Percentiles rank a stretch among this genome's conserved stretches.
These are phyloP conservation scores for Molossus molossus DNA, from an alignment of 2,797 vertebrate species.

Conservation along the genomic window DNA sequence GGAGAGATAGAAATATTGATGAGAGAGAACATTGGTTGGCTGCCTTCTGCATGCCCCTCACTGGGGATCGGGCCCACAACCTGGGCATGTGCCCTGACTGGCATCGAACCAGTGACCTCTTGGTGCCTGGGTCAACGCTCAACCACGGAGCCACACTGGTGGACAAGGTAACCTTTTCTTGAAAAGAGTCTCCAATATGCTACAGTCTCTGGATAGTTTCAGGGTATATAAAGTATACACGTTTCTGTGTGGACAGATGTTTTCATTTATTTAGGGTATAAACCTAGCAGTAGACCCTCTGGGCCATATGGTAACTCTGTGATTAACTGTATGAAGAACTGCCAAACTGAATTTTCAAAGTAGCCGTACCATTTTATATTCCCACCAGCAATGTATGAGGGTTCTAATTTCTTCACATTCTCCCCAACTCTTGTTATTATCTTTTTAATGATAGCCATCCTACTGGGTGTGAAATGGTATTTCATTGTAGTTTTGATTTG, in stretches of 20 bases:
- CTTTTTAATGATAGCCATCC: not conserved
- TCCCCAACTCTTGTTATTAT: not conserved
- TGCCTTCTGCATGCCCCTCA: no score
- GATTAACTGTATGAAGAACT: not conserved
- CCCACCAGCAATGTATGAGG: not conserved
- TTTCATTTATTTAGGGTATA: slow-evolving; percentile 30
- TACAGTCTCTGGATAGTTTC: slow-evolving; percentile 17
- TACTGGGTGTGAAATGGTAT: not conserved
- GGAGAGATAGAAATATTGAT: no score
- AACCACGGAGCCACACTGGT: no score
- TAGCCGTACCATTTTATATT: not conserved
- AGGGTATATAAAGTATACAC: not conserved
- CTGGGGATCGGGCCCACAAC: no score
- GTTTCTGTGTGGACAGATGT: not conserved
- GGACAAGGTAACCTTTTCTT: not conserved
- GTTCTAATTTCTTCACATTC: not conserved
- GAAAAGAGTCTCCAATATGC: not conserved
- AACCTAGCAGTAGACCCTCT: not conserved
- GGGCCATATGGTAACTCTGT: not conserved
- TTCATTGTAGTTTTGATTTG: slow-evolving; percentile 23
- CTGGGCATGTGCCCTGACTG: no score
- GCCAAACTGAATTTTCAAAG: slow-evolving; percentile 30
- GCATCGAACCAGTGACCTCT: no score
- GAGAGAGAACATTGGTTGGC: no score
- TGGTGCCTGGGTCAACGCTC: no score